A percentile compares a stretch with the other conserved stretches of the same genome.
These are phyloP conservation scores for Mycteria americana DNA, from an alignment of 2,797 vertebrate genomes.

Conservation along the genomic window DNA sequence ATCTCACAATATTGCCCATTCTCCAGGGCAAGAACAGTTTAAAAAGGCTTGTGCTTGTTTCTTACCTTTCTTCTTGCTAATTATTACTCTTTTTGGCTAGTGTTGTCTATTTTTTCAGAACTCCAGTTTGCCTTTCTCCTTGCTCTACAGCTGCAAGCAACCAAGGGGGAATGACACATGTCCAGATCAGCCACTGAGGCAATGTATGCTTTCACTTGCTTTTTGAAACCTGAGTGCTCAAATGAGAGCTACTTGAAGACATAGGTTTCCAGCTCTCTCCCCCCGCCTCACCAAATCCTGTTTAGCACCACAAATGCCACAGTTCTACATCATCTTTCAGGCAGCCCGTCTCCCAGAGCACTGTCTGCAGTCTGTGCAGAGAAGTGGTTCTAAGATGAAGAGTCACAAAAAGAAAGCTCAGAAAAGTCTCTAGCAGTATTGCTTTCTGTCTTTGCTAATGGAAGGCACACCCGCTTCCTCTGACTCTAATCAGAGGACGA, in stretches of 20 bases:
- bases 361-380: not conserved
- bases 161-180: not conserved
- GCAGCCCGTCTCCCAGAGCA: not conserved
- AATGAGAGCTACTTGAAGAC: not conserved
- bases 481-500: slow-evolving; percentile 32
- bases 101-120: not conserved
- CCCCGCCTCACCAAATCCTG: not conserved
- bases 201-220: not conserved
- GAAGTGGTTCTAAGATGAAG: not conserved
- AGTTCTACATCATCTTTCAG: not conserved
- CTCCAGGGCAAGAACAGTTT: not conserved
- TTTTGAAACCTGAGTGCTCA: not conserved
- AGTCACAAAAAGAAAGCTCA: slow-evolving; percentile 1
- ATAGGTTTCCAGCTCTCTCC: not conserved
- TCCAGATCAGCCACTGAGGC: not conserved
- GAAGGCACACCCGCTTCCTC: slow-evolving; percentile 61
- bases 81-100: not conserved
- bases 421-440: not conserved
- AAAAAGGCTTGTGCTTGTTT: not conserved
- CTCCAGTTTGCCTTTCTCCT: not conserved
- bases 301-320: not conserved
- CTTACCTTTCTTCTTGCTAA: not conserved
- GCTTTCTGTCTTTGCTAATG: slow-evolving; percentile 29
- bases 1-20: not conserved
- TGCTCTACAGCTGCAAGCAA: not conserved